phyloP scores from a whole-genome alignment of 2,888 invertebrate species.

The Tortricodes alternella region DNA sequence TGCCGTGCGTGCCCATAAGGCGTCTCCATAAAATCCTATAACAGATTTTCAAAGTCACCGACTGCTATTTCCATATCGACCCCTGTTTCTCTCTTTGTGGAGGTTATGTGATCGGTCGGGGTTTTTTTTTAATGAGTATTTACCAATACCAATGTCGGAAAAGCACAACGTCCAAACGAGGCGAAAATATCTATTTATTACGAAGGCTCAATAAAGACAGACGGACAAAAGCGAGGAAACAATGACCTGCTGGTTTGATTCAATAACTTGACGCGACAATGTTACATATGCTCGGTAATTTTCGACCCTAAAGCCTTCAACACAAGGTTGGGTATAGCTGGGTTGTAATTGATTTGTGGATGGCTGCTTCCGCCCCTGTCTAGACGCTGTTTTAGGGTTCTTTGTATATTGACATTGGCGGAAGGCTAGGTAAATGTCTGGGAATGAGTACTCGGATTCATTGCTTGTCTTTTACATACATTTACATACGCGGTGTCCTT shows the following conservation, averaged over 20 bases:
- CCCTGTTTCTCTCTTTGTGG: no score
- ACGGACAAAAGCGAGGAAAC: conserved; percentile 26
- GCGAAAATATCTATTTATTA: not conserved
- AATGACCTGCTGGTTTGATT: conserved; percentile 21
- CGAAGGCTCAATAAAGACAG: conserved; percentile 26
- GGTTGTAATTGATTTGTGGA: not conserved
- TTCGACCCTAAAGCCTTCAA: not conserved
- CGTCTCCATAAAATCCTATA: no score
- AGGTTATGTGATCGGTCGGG: no score
- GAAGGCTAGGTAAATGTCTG: conserved; percentile 6
- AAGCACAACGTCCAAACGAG: not conserved
- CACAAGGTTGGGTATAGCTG: no score
- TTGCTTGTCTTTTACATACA: no score
- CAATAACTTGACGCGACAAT: conserved; percentile 15
- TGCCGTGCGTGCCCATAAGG: no score
- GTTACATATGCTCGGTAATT: not conserved
- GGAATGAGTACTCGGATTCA: no score
- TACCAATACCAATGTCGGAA: not conserved
- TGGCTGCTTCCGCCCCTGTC: conserved; percentile 17
- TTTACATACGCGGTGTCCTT: no score
- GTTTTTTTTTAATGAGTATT: no score
- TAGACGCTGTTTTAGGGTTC: conserved; percentile 21
- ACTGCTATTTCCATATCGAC: no score
- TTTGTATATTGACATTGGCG: conserved; percentile 20
- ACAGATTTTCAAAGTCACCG: no score